Percentiles rank a stretch among this genome's conserved stretches.
phyloP scores from a whole-genome alignment of 2,113 vertebrate species.

The Phaethornis superciliosus region DNA sequence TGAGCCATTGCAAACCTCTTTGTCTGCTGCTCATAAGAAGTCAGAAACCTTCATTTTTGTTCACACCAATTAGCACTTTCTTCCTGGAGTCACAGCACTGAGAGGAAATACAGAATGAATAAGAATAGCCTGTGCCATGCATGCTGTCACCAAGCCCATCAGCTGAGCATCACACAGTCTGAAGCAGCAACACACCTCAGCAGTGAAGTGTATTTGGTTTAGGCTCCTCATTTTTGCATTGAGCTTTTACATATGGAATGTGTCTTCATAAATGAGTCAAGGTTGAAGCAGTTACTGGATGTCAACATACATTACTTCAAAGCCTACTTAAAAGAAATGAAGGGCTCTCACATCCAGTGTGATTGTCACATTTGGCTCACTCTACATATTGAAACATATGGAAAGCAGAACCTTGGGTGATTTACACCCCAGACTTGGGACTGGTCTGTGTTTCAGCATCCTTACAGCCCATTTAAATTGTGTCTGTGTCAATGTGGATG shows the following conservation, averaged over 20 bases:
- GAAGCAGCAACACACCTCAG: rapidly evolving
- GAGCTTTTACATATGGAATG: not conserved
- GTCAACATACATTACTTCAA: not conserved
- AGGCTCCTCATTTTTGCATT: not conserved
- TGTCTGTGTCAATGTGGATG: not conserved
- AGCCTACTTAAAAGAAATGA: not conserved
- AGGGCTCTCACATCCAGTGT: not conserved
- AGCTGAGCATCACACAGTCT: not conserved
- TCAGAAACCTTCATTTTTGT: not conserved
- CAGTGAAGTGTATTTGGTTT: not conserved
- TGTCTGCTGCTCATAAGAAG: not conserved
- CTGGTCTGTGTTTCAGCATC: not conserved
- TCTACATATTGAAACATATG: not conserved
- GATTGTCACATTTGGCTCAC: not conserved
- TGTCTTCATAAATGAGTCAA: not conserved
- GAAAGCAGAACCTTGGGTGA: not conserved
- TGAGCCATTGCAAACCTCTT: not conserved
- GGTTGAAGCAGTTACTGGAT: not conserved
- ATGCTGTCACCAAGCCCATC: rapidly evolving
- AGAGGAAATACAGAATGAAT: not conserved
- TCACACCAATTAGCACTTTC: not conserved
- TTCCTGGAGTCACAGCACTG: not conserved
- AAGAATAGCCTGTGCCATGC: not conserved
- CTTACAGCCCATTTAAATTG: not conserved
- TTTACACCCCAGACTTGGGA: not conserved